A percentile compares a stretch with the other conserved stretches of the same genome.
Evolutionary conservation across 2,797 vertebrate species (phyloP).

Genomic region (Microctenopoma lineatum): DNA sequence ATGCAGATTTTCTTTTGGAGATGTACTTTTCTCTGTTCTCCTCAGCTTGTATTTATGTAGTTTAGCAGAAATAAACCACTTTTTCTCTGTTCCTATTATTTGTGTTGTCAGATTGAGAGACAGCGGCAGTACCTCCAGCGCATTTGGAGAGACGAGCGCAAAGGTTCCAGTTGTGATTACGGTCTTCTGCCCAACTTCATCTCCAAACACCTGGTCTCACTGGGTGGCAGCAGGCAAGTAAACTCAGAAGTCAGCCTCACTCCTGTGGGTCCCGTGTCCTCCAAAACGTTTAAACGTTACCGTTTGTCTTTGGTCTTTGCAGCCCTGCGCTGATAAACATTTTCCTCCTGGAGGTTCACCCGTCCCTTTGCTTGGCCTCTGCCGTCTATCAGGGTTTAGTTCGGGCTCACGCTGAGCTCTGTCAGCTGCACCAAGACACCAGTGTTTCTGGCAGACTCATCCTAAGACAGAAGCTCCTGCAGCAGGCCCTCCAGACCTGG

Average conservation of each 20-base stretch:
- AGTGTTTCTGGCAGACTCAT: slow-evolving; percentile 50
- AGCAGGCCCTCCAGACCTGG: slow-evolving; percentile 74
- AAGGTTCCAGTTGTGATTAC: slow-evolving; percentile 62
- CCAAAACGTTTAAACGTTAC: background rate
- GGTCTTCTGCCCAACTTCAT: slow-evolving; percentile 80
- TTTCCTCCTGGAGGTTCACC: slow-evolving; percentile 84
- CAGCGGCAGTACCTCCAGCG: slow-evolving; percentile 78
- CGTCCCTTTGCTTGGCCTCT: slow-evolving; percentile 79
- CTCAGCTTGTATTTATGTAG: background rate
- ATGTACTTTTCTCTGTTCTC: too few relatives aligned
- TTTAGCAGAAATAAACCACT: too few relatives aligned
- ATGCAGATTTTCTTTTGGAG: too few relatives aligned
- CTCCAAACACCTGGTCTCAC: slow-evolving; percentile 80
- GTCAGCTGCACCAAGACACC: slow-evolving; percentile 61
- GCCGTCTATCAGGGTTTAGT: slow-evolving; percentile 71
- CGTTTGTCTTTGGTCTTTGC: slow-evolving; percentile 25
- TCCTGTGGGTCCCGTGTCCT: background rate
- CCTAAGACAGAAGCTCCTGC: slow-evolving; percentile 75
- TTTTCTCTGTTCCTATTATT: background rate
- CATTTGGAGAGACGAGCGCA: slow-evolving; percentile 70
- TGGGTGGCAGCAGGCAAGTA: slow-evolving; percentile 78
- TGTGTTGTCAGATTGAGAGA: slow-evolving; percentile 72
- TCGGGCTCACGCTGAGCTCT: slow-evolving; percentile 72
- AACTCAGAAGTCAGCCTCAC: background rate
- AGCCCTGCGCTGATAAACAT: slow-evolving; percentile 79